These are phyloP conservation scores for Vulpes vulpes DNA, from an alignment of 2,113 vertebrate genomes.

Conservation along the genomic window DNA sequence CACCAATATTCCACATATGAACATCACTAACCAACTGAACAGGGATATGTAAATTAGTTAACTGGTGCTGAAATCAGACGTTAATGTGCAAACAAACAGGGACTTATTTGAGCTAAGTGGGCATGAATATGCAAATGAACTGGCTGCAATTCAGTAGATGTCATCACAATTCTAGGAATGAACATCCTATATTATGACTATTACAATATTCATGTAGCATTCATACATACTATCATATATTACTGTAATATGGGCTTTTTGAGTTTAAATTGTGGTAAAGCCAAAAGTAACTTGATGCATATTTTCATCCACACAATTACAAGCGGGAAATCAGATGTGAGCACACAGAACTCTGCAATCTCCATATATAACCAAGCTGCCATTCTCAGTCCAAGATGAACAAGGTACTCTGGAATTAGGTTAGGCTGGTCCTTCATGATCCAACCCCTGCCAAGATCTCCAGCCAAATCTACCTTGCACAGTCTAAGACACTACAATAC, in stretches of 20 bases:
- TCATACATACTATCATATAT: conserved; percentile 70
- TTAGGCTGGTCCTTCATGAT: background rate
- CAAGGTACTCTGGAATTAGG: background rate
- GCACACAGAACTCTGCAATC: background rate
- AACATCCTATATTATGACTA: conserved; percentile 83
- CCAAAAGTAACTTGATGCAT: conserved; percentile 72
- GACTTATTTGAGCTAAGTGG: conserved; percentile 79
- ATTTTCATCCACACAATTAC: conserved; percentile 62
- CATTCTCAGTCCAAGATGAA: background rate
- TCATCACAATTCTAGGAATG: conserved; percentile 80
- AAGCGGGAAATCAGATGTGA: conserved; percentile 59
- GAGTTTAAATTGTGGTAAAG: conserved; percentile 69
- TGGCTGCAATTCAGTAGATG: conserved; percentile 79
- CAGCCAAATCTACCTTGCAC: background rate
- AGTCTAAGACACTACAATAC: background rate
- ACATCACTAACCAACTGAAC: conserved; percentile 78
- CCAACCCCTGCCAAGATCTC: background rate
- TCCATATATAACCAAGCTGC: background rate
- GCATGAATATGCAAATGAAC: conserved; percentile 83
- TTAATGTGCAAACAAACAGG: conserved; percentile 84
- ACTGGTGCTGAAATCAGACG: conserved; percentile 77
- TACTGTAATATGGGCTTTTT: conserved; percentile 66
- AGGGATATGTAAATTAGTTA: conserved; percentile 79
- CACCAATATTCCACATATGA: conserved; percentile 56
- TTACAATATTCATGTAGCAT: conserved; percentile 79